Evolutionary conservation across 2,888 invertebrate genomes (phyloP).

Genomic region (Brachyptera risi): DNA sequence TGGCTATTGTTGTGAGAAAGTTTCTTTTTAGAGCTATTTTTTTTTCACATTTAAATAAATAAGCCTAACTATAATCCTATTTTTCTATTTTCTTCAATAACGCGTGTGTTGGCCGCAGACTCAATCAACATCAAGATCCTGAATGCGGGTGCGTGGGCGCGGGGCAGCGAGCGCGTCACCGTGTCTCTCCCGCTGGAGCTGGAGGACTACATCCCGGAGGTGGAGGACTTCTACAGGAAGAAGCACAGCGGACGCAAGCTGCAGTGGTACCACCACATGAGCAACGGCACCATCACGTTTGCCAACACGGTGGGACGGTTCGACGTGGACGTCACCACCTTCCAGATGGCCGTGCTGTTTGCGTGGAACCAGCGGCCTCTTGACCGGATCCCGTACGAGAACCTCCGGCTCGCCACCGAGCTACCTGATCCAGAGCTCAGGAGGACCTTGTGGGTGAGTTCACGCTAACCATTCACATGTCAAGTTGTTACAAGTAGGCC

Average conservation of each 20-base stretch:
- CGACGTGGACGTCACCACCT: slow-evolving; percentile 98
- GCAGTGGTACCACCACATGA: slow-evolving; percentile 99
- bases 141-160: slow-evolving; percentile 97
- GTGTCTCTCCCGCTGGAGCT: slow-evolving; percentile 95
- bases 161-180: slow-evolving; percentile 89
- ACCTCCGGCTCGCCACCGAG: slow-evolving; percentile 92
- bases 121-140: slow-evolving; percentile 97
- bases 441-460: slow-evolving; percentile 75
- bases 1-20: too few relatives aligned
- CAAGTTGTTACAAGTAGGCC: too few relatives aligned
- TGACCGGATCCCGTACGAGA: slow-evolving; percentile 94
- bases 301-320: slow-evolving; percentile 87
- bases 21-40: too few relatives aligned
- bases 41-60: too few relatives aligned
- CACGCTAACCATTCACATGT: neutral
- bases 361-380: slow-evolving; percentile 96
- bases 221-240: slow-evolving; percentile 96
- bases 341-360: slow-evolving; percentile 99
- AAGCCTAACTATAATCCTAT: too few relatives aligned
- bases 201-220: slow-evolving; percentile 98
- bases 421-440: slow-evolving; percentile 93
- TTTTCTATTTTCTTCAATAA: too few relatives aligned
- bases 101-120: slow-evolving; percentile 53
- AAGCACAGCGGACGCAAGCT: slow-evolving; percentile 97
- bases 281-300: slow-evolving; percentile 98